Conservation (phyloP, 2,113 vertebrate genomes). For the Brienomyrus brachyistius region DNA sequence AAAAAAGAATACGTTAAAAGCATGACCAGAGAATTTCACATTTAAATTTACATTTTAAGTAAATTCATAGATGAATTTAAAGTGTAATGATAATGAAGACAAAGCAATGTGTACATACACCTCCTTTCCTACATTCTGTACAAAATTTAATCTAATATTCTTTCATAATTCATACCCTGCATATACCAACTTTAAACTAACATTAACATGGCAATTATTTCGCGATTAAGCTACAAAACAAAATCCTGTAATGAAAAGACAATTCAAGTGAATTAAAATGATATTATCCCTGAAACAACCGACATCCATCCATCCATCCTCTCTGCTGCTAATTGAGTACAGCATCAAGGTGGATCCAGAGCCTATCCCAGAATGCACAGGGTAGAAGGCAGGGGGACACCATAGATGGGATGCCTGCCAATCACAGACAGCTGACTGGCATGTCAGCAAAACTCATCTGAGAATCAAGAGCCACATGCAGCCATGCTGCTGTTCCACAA, state of each 20-base stretch:
- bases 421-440: not conserved
- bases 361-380: not conserved
- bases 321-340: not conserved
- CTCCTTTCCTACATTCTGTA: not conserved
- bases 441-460: not conserved
- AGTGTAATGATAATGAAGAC: not conserved
- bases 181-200: constrained; percentile 6
- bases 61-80: not conserved
- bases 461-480: not conserved
- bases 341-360: not conserved
- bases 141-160: not conserved
- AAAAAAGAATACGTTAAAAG: not conserved
- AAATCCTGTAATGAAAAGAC: not conserved
- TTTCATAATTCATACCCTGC: constrained; percentile 27
- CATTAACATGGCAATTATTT: not conserved
- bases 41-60: not conserved
- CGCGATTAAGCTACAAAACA: not conserved
- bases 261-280: not conserved
- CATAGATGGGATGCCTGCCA: not conserved
- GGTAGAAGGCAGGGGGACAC: not conserved
- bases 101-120: not conserved
- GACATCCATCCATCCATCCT: not conserved
- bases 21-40: not conserved
- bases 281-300: not conserved
- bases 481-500: not conserved